A percentile compares a stretch with the other conserved stretches of the same genome.
These are phyloP conservation scores for Oncorhynchus kisutch DNA, from an alignment of 2,113 vertebrate genomes.

Conservation along the genomic window DNA sequence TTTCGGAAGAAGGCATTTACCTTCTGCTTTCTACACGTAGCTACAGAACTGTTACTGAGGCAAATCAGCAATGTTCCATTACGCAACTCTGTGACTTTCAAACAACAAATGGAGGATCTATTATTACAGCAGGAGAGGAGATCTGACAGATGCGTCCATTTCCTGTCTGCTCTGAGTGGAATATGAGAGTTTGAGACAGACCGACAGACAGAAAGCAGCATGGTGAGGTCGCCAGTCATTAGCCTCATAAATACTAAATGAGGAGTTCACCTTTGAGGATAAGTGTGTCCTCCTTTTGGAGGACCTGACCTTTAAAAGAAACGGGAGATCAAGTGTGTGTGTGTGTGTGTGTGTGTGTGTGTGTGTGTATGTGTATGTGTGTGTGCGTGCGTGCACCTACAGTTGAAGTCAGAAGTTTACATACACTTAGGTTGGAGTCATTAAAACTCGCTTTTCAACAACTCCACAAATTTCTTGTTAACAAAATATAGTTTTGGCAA, in stretches of 20 bases:
- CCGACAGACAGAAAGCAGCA: not conserved
- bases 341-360: not conserved
- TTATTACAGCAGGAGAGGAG: slow-evolving; percentile 13
- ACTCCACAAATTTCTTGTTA: too few species aligned
- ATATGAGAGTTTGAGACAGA: slow-evolving; percentile 30
- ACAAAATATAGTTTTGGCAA: too few species aligned
- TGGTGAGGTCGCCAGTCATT: slow-evolving; percentile 2
- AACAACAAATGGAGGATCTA: slow-evolving; percentile 32
- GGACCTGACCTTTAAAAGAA: too few species aligned
- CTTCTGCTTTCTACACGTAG: too few species aligned
- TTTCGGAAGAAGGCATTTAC: too few species aligned
- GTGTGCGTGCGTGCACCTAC: not conserved
- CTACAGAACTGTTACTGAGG: too few species aligned
- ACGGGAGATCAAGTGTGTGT: too few species aligned
- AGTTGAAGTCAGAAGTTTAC: too few species aligned
- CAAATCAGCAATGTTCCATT: too few species aligned
- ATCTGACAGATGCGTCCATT: not conserved
- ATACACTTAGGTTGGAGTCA: too few species aligned
- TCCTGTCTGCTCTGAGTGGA: slow-evolving; percentile 18
- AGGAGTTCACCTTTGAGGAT: slow-evolving; percentile 17
- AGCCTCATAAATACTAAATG: not conserved
- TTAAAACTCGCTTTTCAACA: too few species aligned
- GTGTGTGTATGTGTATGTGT: not conserved
- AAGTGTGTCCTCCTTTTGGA: slow-evolving; percentile 2
- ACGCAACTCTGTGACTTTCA: slow-evolving; percentile 6